A percentile compares a stretch with the other conserved stretches of the same genome.
These are phyloP conservation scores for Nemotelus nigrinus DNA, from an alignment of 2,888 invertebrate species.

Conservation along the genomic window DNA sequence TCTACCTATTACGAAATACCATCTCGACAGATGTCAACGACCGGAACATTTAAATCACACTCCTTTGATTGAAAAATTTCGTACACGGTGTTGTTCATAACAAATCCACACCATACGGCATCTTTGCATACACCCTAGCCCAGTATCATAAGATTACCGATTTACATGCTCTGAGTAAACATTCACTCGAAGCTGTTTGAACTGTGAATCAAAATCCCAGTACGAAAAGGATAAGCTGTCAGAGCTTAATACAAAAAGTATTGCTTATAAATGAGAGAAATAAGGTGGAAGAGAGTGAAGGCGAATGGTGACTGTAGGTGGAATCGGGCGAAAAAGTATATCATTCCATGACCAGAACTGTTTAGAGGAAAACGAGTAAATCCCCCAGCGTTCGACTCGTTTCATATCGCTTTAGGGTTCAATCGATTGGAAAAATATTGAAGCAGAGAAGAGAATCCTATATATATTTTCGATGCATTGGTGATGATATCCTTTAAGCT, in stretches of 20 bases:
- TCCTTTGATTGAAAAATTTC: too few species aligned
- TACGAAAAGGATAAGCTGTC: conserved; percentile 38
- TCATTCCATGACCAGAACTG: background rate
- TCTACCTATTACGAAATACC: too few species aligned
- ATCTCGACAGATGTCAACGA: too few species aligned
- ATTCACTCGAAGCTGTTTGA: conserved; percentile 39
- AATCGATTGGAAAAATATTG: conserved; percentile 44
- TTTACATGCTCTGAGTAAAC: conserved; percentile 43
- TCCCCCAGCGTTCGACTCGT: background rate
- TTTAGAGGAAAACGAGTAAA: conserved; percentile 3
- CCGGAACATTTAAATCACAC: too few species aligned
- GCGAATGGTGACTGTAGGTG: background rate
- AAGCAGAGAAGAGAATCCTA: conserved; percentile 14
- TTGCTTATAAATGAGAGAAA: background rate
- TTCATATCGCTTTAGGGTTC: conserved; percentile 7
- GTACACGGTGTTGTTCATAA: background rate
- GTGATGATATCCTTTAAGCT: conserved; percentile 37
- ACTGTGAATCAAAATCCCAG: conserved; percentile 41
- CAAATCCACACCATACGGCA: conserved; percentile 2
- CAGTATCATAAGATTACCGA: conserved; percentile 40
- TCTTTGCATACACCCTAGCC: conserved; percentile 9
- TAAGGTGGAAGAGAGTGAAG: background rate
- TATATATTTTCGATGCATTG: conserved; percentile 7
- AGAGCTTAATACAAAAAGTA: conserved; percentile 22
- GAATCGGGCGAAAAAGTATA: background rate